These are phyloP conservation scores for Drosophila eugracilis DNA, from an alignment of 1,140 invertebrate species.

Conservation along the genomic window DNA sequence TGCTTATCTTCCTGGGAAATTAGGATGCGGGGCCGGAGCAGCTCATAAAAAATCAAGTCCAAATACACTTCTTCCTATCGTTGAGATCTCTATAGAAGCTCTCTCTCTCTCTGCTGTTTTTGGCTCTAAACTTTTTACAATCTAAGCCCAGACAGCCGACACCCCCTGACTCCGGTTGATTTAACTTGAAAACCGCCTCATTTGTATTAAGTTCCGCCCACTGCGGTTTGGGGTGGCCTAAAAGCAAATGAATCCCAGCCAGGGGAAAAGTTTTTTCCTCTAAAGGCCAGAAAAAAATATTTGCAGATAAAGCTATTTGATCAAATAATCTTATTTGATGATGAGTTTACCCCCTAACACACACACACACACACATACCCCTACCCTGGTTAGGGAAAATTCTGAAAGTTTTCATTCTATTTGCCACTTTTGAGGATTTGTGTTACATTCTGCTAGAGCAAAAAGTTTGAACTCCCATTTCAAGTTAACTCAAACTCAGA, in stretches of 20 bases:
- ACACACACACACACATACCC: conserved; percentile 31
- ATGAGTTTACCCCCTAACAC: conserved; percentile 63
- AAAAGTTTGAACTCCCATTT: conserved; percentile 61
- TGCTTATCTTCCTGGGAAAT: conserved; percentile 19
- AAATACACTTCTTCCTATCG: conserved; percentile 52
- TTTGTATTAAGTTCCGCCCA: conserved; percentile 75
- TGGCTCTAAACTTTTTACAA: conserved; percentile 56
- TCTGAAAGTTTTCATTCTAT: conserved; percentile 77
- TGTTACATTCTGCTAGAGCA: conserved; percentile 66
- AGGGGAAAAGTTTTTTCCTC: conserved; percentile 29
- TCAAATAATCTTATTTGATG: conserved; percentile 83
- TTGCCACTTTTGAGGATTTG: conserved; percentile 78
- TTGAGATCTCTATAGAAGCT: conserved; percentile 31
- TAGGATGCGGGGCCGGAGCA: not conserved
- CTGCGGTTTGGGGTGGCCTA: conserved; percentile 36
- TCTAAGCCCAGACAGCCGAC: conserved; percentile 15
- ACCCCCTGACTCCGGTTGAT: conserved; percentile 58
- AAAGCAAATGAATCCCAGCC: conserved; percentile 63
- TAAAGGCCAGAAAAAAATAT: conserved; percentile 9
- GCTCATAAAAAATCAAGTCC: conserved; percentile 68
- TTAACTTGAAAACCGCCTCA: conserved; percentile 79
- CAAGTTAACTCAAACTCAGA: conserved; percentile 50
- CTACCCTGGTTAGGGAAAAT: conserved; percentile 28
- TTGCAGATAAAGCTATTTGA: conserved; percentile 62
- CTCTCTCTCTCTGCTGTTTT: not conserved